Conservation (phyloP, 2,888 invertebrate genomes). For the Pollenia griseotomentosa region DNA sequence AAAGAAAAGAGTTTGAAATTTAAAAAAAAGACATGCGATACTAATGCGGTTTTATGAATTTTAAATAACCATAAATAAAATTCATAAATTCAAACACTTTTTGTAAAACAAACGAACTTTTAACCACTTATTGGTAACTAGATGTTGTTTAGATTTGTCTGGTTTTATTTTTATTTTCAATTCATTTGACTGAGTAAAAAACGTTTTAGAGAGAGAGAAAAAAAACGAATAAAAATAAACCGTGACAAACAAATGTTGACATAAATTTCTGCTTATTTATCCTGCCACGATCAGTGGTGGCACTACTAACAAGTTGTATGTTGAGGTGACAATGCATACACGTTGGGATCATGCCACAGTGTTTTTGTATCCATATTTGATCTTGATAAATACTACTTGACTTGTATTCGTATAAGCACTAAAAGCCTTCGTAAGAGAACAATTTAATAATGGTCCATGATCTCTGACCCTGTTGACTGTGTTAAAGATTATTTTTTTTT, state of each 20-base stretch:
- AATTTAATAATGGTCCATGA: constrained; percentile 54
- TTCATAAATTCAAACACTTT: constrained; percentile 23
- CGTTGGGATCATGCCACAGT: constrained; percentile 28
- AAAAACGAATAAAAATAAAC: constrained; percentile 45
- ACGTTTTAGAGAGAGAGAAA: neutral
- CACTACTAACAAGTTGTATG: constrained; percentile 13
- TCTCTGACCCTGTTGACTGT: constrained; percentile 37
- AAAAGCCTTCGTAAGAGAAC: constrained; percentile 11
- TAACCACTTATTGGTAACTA: neutral
- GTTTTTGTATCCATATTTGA: constrained; percentile 33
- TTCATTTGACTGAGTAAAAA: constrained; percentile 18
- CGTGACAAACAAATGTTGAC: constrained; percentile 68
- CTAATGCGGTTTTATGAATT: constrained; percentile 59
- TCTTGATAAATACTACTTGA: constrained; percentile 59
- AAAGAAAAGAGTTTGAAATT: constrained; percentile 42
- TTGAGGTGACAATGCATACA: constrained; percentile 29
- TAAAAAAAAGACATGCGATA: constrained; percentile 31
- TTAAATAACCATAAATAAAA: constrained; percentile 28
- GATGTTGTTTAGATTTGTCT: constrained; percentile 2
- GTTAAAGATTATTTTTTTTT: neutral
- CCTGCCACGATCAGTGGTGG: constrained; percentile 66
- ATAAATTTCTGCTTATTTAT: constrained; percentile 62
- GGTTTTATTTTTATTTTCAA: neutral
- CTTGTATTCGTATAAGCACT: constrained; percentile 53
- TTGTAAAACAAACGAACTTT: neutral